Percentiles rank a stretch among this genome's conserved stretches.
Evolutionary conservation across 2,888 invertebrate species (phyloP).

Genomic region (Polydrusus cervinus): DNA sequence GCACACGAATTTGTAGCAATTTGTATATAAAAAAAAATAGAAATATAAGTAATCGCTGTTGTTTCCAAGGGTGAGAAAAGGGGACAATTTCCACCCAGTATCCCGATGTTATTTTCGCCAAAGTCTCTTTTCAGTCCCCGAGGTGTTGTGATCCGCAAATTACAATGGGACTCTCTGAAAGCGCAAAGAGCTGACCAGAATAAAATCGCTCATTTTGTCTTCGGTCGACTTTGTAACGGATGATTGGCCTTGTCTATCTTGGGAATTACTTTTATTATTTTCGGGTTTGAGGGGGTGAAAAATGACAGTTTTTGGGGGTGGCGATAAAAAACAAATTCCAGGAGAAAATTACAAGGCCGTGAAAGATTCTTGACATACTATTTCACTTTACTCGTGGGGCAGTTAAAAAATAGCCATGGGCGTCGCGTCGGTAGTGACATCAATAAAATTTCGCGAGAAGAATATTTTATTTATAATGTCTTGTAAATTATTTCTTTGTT

Average conservation of each 20-base stretch:
- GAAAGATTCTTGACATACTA: not conserved
- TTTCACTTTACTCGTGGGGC: not conserved
- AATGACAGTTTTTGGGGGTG: constrained; percentile 20
- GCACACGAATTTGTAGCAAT: too few relatives aligned
- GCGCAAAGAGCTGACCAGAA: constrained; percentile 54
- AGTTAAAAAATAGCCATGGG: too few relatives aligned
- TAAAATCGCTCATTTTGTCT: constrained; percentile 53
- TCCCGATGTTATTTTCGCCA: constrained; percentile 33
- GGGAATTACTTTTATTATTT: constrained; percentile 52
- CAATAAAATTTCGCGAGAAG: too few relatives aligned
- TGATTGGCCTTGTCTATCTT: constrained; percentile 46
- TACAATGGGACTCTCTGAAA: constrained; percentile 64
- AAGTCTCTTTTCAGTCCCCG: constrained; percentile 63
- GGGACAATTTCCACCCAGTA: constrained; percentile 1
- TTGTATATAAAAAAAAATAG: not conserved
- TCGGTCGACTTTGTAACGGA: constrained; percentile 49
- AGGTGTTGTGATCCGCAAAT: constrained; percentile 71
- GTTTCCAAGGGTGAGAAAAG: constrained; percentile 8
- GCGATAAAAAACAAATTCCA: constrained; percentile 13
- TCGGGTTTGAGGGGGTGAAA: constrained; percentile 24
- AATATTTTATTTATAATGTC: too few relatives aligned
- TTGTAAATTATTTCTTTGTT: too few relatives aligned
- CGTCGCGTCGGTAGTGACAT: too few relatives aligned
- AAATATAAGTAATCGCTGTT: not conserved
- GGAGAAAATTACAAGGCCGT: constrained; percentile 2